Evolutionary conservation across 1,140 invertebrate genomes (phyloP), one percentile per base, ranked within the genome.

Genomic region (Drosophila virilis): DNA sequence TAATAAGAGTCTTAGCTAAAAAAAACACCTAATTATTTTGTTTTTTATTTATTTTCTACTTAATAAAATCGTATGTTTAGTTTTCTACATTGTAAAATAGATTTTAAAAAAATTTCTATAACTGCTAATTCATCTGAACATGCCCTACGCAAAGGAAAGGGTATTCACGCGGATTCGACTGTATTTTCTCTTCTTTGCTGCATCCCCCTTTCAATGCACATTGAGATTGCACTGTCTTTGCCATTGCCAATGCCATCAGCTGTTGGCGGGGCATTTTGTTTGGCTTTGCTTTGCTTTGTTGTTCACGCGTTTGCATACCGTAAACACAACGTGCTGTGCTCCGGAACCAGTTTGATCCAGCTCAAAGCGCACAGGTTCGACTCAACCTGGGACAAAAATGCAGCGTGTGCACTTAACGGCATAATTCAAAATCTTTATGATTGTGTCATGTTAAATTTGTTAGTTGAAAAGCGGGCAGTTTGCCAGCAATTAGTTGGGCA

Each of bases 281-380:
- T 72, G 32, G 43, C 46, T 71, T 62, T 58, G 43, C 33, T 54
- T 65, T 71, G 67, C 54, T 64, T 65, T 71, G 40, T 42, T 40
- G 22, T 57, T 40, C 15, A 43, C 71, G 64, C 48, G 45, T 70
- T 70, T 33, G 10, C 38, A 42, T 75, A 75, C 68, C 59, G 67
- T 75, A 75, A 46, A 13, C 67, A 43, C 43, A 48, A 40, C 67
- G 45, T 52, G 43, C 58, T 58, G 12, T 69, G 43, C 35, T 13
- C 32, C 7, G 1, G 28, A 43, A 51, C 45, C 54, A 64, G 73
- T 64, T 70, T 6, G 6, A 70, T 46, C 54, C 54, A 46, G 68
- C 40, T 64, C 37, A 17, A 7, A 42, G 52, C 45, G 28, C 35
- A 13, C 50, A 33, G 22, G 22, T 37, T 4, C 35, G 12, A 37